Evolutionary conservation across 2,797 vertebrate genomes (phyloP), one percentile per base, ranked within the genome.

Genomic region (Hozukius guyotensis): DNA sequence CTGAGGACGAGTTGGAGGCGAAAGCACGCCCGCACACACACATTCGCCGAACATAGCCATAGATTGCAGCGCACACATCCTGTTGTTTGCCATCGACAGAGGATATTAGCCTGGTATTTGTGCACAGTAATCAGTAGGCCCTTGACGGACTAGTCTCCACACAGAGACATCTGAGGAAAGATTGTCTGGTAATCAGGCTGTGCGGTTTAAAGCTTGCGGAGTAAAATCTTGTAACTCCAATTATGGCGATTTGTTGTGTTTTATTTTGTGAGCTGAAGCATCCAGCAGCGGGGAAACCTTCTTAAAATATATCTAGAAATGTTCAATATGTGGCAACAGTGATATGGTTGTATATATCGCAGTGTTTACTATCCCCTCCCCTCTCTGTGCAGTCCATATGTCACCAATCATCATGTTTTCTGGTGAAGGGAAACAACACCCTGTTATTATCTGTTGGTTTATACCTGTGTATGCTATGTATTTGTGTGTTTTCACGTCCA

Each of bases 71-170:
- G 84, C 86, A 68, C 81, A 92, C 89, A 92, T 93, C 89, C 90
- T 88, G 91, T 94, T 93, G 91, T 94, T 94, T 88, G 88, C 88
- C 90, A 84, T 91, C 75, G 79, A 84, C 61, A 10, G 89, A 90
- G 89, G 82, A 92, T 91, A 90, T 93, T 92, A 93, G 92, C 80
- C 84, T 75, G 89, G 89, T 91, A 93, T 95, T 93, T 95, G 94
- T 93, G 90, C 89, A 87, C 80, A 86, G 88, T 93, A 93, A 94
- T 94, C 92, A 94, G 92, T 16, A 71, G 84, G 72, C 86, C 84
- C 92, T 92, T 88, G 81, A 92, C 86, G 77, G 91, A 79, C 80
- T 52, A 82, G 87, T 86, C 83, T 87, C 77, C 60, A 86, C 83
- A 80, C 82, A 75, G 82, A 89, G 82, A 89, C 89, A 86, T 91